A percentile compares a stretch with the other conserved stretches of the same genome.
Conservation (phyloP, 2,888 invertebrate species). For the Piscicola geometra region DNA sequence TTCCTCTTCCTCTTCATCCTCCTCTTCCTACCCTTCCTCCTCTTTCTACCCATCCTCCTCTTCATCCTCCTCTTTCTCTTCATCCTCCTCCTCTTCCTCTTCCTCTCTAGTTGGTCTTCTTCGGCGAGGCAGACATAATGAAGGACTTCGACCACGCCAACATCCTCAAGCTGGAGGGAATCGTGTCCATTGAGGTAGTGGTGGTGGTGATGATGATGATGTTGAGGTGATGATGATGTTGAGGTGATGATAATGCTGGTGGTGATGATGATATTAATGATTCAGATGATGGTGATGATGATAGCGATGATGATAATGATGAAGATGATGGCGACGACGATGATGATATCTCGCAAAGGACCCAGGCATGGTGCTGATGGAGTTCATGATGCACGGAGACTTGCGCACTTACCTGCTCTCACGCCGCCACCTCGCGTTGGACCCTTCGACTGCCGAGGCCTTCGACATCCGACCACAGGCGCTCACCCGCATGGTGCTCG, state of each 20-base stretch:
- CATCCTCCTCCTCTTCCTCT: background rate
- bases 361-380: slow-evolving; percentile 86
- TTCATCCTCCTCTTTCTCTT: background rate
- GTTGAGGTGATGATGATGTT: background rate
- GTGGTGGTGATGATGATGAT: background rate
- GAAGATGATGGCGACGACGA: no score
- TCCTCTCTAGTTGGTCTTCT: slow-evolving; percentile 66
- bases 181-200: slow-evolving; percentile 70
- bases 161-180: slow-evolving; percentile 76
- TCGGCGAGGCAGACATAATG: slow-evolving; percentile 89
- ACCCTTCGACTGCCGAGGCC: slow-evolving; percentile 52
- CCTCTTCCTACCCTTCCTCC: no score
- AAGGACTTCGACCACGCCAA: slow-evolving; percentile 85
- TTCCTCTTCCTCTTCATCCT: no score
- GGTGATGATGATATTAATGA: background rate
- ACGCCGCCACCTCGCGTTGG: slow-evolving; percentile 70
- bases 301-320: no score
- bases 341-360: no score
- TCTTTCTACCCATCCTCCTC: no score
- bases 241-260: background rate
- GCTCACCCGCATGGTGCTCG: slow-evolving; percentile 79
- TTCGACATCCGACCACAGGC: slow-evolving; percentile 75
- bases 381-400: slow-evolving; percentile 85
- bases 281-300: no score
- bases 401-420: slow-evolving; percentile 80